phyloP scores from a whole-genome alignment of 2,888 invertebrate species.

The Ommatoiulus sabulosus region DNA sequence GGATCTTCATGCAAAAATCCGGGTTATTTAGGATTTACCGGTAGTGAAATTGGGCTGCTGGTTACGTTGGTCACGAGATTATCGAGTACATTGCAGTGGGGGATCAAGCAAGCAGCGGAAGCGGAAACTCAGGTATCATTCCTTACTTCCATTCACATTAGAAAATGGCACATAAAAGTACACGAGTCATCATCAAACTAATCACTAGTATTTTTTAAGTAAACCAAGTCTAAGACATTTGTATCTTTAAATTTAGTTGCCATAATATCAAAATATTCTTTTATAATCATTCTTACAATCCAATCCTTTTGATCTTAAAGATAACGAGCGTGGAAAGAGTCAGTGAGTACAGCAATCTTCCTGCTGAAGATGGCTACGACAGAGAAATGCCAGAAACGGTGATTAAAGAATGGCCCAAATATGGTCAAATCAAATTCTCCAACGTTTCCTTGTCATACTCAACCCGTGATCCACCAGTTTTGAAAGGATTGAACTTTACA shows the following conservation, averaged over 20 bases:
- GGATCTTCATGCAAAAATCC: neutral
- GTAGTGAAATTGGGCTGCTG: slow-evolving; percentile 50
- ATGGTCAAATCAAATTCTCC: slow-evolving; percentile 56
- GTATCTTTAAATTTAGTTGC: too few relatives aligned
- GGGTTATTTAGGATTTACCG: slow-evolving; percentile 19
- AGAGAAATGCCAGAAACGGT: slow-evolving; percentile 62
- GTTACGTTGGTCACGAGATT: slow-evolving; percentile 42
- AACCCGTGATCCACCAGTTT: slow-evolving; percentile 77
- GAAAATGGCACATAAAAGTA: too few relatives aligned
- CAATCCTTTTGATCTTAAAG: slow-evolving; percentile 57
- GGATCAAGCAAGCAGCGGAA: slow-evolving; percentile 48
- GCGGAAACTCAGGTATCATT: slow-evolving; percentile 51
- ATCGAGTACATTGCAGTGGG: slow-evolving; percentile 29
- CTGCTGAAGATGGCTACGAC: slow-evolving; percentile 76
- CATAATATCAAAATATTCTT: neutral
- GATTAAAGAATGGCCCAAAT: slow-evolving; percentile 59
- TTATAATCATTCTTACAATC: neutral
- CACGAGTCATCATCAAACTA: too few relatives aligned
- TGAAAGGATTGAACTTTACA: slow-evolving; percentile 78
- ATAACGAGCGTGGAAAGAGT: slow-evolving; percentile 80
- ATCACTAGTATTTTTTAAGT: too few relatives aligned
- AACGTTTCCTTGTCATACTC: slow-evolving; percentile 78
- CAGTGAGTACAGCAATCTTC: slow-evolving; percentile 80
- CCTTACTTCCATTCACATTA: too few relatives aligned
- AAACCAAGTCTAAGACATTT: too few relatives aligned